Base-by-base conservation (phyloP, 2,113 vertebrate genomes). In the Platichthys stellatus region DNA sequence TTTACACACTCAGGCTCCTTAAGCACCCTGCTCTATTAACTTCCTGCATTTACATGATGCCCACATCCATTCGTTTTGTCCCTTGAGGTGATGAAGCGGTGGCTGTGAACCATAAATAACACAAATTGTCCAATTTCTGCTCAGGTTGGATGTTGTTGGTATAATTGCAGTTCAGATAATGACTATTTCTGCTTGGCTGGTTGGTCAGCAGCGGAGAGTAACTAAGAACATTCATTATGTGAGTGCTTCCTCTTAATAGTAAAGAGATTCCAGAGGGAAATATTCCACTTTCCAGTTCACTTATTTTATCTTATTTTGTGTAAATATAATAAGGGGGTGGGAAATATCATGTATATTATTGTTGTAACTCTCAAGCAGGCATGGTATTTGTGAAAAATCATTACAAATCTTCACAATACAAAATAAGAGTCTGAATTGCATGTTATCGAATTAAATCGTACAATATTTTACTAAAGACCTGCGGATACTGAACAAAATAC, bases 21-120 rank as follows among this genome's bases (percentile, higher is more conserved):
- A 74, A 79, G 72, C 82, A 70, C 57, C 65, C 47, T 6, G 49
- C 76, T 75, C 78, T 80, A 86, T 83, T 87, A 87, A 54, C 76
- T 78, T 28, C 0, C 61, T 80, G 82, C 82, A 79, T 89, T 83
- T 84, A 76, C 83, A 76, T 75, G 78, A 79, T 63, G 67, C 73
- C 49, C 49, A 23, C 85, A 78, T 83, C 31, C 62, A 47, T 78
- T 53, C n/a, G 21, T 43, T 5, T 24, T 31, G 13, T 35, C 85
- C 83, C 80, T 0, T 6, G 81, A 73, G 85, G 81, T 24, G 51
- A 18, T 60, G 31, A 38, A 61, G 58, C 72, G 63, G 47, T 17
- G n/a, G 31, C 76, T n/a, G 56, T 10, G 35, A 70, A 78, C 80
- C 70, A 83, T 88, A 82, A 81, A 89, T 90, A 81, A 78, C 83